A percentile compares a stretch with the other conserved stretches of the same genome.
Evolutionary conservation across 2,113 vertebrate species (phyloP).

Genomic region (Hyperopisus bebe): DNA sequence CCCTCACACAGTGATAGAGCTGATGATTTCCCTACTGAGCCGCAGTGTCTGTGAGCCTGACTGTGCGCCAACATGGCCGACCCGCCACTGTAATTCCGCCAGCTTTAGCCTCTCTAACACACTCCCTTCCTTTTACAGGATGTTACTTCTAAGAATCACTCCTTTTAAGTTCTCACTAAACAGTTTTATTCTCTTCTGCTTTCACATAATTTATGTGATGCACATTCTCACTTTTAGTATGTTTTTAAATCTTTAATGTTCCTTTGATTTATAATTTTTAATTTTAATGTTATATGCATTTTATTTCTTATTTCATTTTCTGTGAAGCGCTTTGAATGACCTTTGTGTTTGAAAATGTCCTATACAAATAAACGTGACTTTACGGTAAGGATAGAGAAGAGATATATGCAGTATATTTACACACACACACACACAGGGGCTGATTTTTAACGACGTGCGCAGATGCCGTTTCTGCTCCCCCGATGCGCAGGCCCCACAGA

Average conservation of each 20-base stretch:
- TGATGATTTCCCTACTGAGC: background rate
- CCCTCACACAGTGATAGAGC: background rate
- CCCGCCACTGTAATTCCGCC: background rate
- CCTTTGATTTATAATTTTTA: background rate
- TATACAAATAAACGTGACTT: background rate
- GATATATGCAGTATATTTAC: background rate
- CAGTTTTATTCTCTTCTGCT: background rate
- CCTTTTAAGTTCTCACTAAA: background rate
- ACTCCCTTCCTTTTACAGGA: background rate
- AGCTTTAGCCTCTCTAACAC: background rate
- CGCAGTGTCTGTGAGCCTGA: background rate
- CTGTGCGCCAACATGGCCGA: background rate
- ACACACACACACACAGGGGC: background rate
- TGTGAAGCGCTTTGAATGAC: background rate
- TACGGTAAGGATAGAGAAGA: background rate
- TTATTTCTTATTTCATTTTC: background rate
- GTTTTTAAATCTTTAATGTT: background rate
- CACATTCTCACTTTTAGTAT: background rate
- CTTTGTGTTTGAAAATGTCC: background rate
- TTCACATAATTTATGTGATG: background rate
- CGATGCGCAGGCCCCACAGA: background rate
- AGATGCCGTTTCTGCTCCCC: background rate
- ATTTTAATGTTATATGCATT: background rate
- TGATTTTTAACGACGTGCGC: background rate
- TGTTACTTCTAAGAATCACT: background rate